These are phyloP conservation scores for Petrocephalus microphthalmus DNA, from an alignment of 2,113 vertebrate species.

Conservation along the genomic window DNA sequence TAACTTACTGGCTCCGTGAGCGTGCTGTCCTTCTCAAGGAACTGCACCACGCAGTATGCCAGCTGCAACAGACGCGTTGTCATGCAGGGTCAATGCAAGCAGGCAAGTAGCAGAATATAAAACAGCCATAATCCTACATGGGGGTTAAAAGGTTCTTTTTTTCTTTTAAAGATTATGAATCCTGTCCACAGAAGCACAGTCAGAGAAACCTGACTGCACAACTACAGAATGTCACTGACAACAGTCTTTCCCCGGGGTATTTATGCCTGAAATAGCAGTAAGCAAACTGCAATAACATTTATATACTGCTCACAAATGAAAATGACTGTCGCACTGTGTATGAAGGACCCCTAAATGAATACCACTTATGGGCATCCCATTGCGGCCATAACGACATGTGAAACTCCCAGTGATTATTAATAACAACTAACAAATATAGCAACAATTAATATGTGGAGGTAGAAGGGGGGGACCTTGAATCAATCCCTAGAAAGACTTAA, in stretches of 20 bases:
- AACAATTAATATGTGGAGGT: neutral
- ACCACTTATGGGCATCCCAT: neutral
- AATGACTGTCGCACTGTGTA: neutral
- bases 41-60: constrained; percentile 64
- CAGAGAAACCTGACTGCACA: neutral
- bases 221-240: neutral
- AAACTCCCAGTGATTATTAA: neutral
- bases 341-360: neutral
- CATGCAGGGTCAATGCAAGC: neutral
- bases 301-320: neutral
- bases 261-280: neutral
- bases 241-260: neutral
- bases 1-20: constrained; percentile 61
- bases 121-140: neutral
- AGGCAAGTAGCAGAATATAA: neutral
- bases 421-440: neutral
- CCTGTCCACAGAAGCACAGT: neutral
- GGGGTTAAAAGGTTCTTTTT: neutral
- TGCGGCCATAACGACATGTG: neutral
- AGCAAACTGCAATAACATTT: too few species aligned
- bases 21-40: constrained; percentile 64
- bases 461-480: neutral
- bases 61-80: constrained; percentile 33
- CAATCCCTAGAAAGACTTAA: neutral
- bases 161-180: neutral